These are phyloP conservation scores for Flexamia atlantica DNA, from an alignment of 2,888 invertebrate genomes.

Conservation along the genomic window DNA sequence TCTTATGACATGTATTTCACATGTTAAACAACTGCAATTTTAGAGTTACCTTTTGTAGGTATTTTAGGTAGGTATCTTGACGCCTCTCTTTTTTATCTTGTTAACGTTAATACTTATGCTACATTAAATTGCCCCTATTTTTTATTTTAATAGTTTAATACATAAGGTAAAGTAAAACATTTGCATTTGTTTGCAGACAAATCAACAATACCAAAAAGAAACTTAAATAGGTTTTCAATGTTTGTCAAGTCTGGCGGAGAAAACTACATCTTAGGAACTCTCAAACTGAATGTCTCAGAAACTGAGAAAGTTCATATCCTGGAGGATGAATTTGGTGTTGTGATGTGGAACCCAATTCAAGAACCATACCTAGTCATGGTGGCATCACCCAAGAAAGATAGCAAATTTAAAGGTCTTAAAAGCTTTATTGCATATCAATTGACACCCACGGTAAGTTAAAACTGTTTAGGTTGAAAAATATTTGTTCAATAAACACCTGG, in stretches of 20 bases:
- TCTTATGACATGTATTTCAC: too few species aligned
- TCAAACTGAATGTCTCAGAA: slow-evolving; percentile 83
- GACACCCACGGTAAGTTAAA: slow-evolving; percentile 86
- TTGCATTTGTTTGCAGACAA: slow-evolving; percentile 72
- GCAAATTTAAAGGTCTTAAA: slow-evolving; percentile 97
- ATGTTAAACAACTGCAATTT: too few species aligned
- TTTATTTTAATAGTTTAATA: too few species aligned
- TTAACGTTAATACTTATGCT: too few species aligned
- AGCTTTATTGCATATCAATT: slow-evolving; percentile 98
- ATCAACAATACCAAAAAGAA: slow-evolving; percentile 84
- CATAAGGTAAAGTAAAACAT: too few species aligned
- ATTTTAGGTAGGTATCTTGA: too few species aligned
- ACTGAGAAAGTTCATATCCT: slow-evolving; percentile 85
- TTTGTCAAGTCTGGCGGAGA: slow-evolving; percentile 95
- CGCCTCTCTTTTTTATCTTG: too few species aligned
- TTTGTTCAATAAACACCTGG: too few species aligned
- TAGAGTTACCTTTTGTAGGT: too few species aligned
- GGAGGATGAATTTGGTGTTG: slow-evolving; percentile 81
- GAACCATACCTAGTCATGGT: slow-evolving; percentile 91
- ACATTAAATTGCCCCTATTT: too few species aligned
- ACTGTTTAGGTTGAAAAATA: too few species aligned
- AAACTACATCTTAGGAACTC: slow-evolving; percentile 90
- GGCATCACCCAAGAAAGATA: slow-evolving; percentile 97
- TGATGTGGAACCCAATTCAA: slow-evolving; percentile 86
- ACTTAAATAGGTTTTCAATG: slow-evolving; percentile 88